A percentile compares a stretch with the other conserved stretches of the same genome.
Conservation (phyloP, 2,888 invertebrate species). For the Bimastos eiseni region DNA sequence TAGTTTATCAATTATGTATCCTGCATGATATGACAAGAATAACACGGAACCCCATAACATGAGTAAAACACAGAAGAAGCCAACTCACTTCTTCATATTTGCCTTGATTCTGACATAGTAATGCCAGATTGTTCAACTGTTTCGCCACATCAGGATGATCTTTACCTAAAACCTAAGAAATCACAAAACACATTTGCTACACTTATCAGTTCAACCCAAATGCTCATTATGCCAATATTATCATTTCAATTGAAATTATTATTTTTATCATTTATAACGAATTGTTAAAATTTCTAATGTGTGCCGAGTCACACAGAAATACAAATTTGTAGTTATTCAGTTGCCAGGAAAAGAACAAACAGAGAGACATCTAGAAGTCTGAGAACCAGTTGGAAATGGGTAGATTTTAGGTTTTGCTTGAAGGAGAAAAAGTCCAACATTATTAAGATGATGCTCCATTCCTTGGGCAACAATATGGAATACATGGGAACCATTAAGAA, state of each 20-base stretch:
- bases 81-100: constrained; percentile 90
- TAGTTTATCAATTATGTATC: neutral
- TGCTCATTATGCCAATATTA: neutral
- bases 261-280: neutral
- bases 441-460: too few relatives aligned
- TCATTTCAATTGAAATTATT: neutral
- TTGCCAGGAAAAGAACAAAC: too few relatives aligned
- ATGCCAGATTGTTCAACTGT: constrained; percentile 95
- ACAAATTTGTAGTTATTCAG: too few relatives aligned
- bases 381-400: too few relatives aligned
- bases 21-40: neutral
- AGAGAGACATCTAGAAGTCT: too few relatives aligned
- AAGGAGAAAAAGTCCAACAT: too few relatives aligned
- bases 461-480: too few relatives aligned
- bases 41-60: neutral
- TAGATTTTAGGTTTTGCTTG: too few relatives aligned
- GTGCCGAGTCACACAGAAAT: too few relatives aligned
- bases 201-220: neutral
- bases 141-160: constrained; percentile 99
- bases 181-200: too few relatives aligned
- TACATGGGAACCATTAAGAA: too few relatives aligned
- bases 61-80: neutral
- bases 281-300: too few relatives aligned
- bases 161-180: constrained; percentile 79
- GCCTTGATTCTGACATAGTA: constrained; percentile 97